Percentiles rank a stretch among this genome's conserved stretches.
phyloP scores from a whole-genome alignment of 2,797 vertebrate genomes.

The Falco rusticolus region DNA sequence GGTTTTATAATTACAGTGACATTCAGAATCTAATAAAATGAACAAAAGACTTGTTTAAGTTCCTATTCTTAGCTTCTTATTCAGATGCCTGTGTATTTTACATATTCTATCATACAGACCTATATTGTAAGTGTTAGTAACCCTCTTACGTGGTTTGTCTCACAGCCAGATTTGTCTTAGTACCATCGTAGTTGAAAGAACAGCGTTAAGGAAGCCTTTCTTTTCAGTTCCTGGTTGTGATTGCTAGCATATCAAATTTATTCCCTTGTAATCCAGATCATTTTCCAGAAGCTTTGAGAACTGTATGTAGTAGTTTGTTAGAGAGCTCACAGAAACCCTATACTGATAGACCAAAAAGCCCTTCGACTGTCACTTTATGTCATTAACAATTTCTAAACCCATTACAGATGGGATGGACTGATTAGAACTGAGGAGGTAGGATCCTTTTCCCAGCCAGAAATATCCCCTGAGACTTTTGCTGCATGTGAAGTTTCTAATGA shows the following conservation, averaged over 20 bases:
- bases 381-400: conserved; percentile 85
- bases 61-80: conserved; percentile 61
- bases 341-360: conserved; percentile 78
- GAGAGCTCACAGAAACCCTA: conserved; percentile 79
- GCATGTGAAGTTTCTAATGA: conserved; percentile 80
- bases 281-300: conserved; percentile 79
- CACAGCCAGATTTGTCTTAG: conserved; percentile 72
- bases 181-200: conserved; percentile 73
- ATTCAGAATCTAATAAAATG: conserved; percentile 62
- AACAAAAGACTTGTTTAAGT: conserved; percentile 68
- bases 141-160: conserved; percentile 60
- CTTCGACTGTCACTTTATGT: conserved; percentile 82
- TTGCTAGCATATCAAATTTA: conserved; percentile 80
- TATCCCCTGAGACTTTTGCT: conserved; percentile 77
- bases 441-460: conserved; percentile 84
- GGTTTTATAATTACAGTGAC: conserved; percentile 59
- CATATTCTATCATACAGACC: conserved; percentile 48
- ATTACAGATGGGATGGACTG: conserved; percentile 83
- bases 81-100: conserved; percentile 67
- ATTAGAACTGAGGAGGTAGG: conserved; percentile 81
- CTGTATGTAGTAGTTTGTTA: conserved; percentile 74
- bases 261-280: conserved; percentile 80
- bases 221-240: conserved; percentile 74
- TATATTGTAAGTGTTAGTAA: conserved; percentile 56
- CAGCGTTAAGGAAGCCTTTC: conserved; percentile 76